Base-by-base conservation (phyloP, 2,797 vertebrate genomes). In the Myripristis murdjan region DNA sequence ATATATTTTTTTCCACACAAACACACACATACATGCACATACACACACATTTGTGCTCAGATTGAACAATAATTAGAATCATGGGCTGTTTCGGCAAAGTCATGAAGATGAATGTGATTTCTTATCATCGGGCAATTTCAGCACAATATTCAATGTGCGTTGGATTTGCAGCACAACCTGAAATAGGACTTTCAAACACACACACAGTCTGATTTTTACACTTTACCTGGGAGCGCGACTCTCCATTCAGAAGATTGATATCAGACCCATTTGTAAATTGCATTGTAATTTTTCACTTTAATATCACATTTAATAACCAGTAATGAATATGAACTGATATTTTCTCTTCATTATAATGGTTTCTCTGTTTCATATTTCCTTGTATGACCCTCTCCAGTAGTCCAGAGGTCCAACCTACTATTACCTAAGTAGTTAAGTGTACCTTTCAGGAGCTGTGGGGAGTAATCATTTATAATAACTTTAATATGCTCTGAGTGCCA, bases 381-480 rank as follows among this genome's bases (percentile, higher is more conserved):
- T 39, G 33, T 41, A 68, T 66, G 60, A 77, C 64, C 37, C 64
- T 52, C 3, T 1, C 24, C 55, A 64, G 14, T 75, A 43, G 44
- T 52, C 41, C 57, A 77, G 52, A 60, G 26, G 53, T 66, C 64
- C 59, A 69, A 35, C 55, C 37, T 14, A 7, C 7, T 66, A 39
- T 78, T 79, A 65, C 49, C 57, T 66, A 79, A 61, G 52, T 72
- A 58, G 57, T 55, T 73, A 35, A 37, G 64, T 58, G 73, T 51
- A 56, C 59, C 75, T 78, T 76, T 70, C 15, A 12, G 41, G 41
- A 71, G 37, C 68, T 75, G 52, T 53, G 54, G 52, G 41, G 53
- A 69, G 49, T 49, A 70, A 78, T 87, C 31, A 56, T 81, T 71
- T 75, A 57, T 69, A 82, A 77, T 73, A 61, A 60, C 64, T 75